A percentile compares a stretch with the other conserved stretches of the same genome.
These are phyloP conservation scores for Salticus scenicus DNA, from an alignment of 2,888 invertebrate genomes.

Conservation along the genomic window DNA sequence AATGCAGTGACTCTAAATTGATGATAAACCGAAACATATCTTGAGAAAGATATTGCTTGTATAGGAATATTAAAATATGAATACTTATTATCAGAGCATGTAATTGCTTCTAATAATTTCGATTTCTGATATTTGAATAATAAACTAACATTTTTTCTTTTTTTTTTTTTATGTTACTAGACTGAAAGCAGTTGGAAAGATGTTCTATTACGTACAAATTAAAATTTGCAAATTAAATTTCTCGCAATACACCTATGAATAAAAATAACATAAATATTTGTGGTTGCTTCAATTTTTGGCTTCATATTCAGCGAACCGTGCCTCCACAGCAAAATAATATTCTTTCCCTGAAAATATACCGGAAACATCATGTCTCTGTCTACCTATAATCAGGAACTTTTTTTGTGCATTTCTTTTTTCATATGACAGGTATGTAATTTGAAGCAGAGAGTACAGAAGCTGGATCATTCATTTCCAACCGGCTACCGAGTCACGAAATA, in stretches of 20 bases:
- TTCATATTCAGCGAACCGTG: slow-evolving; percentile 44
- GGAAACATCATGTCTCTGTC: slow-evolving; percentile 45
- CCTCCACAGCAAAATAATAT: slow-evolving; percentile 19
- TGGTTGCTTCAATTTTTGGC: slow-evolving; percentile 4
- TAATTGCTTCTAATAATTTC: too few species aligned
- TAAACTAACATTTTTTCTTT: too few species aligned
- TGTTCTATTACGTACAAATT: too few species aligned
- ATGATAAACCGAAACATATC: too few species aligned
- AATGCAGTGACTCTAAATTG: too few species aligned
- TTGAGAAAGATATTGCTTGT: too few species aligned
- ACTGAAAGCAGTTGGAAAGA: background rate
- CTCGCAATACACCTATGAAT: background rate
- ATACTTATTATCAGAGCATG: too few species aligned
- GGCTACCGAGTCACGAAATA: slow-evolving; percentile 8
- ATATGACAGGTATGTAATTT: slow-evolving; percentile 54
- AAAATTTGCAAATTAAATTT: too few species aligned
- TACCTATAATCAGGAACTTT: slow-evolving; percentile 55
- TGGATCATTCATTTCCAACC: slow-evolving; percentile 42
- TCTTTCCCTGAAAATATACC: slow-evolving; percentile 37
- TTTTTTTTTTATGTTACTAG: too few species aligned
- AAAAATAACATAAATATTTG: slow-evolving; percentile 6
- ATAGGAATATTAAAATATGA: too few species aligned
- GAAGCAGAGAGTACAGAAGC: slow-evolving; percentile 28
- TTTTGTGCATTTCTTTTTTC: slow-evolving; percentile 26
- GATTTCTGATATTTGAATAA: too few species aligned